Percentiles rank a stretch among this genome's conserved stretches.
These are phyloP conservation scores for Daphoenositta chrysoptera DNA, from an alignment of 2,113 vertebrate genomes.

Conservation along the genomic window DNA sequence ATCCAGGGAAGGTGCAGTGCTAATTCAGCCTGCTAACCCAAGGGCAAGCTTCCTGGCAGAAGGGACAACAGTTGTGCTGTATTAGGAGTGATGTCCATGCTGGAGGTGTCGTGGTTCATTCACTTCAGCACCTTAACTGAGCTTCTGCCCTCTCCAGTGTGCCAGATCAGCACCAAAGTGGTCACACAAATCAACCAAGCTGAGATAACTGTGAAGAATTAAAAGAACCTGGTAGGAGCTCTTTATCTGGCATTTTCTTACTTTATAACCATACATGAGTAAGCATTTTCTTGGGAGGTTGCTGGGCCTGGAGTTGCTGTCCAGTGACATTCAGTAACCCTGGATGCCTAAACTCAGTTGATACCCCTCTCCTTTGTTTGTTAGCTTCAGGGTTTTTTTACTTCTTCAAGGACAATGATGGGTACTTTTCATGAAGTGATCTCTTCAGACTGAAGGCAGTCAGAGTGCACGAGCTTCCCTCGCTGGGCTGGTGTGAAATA, in stretches of 20 bases:
- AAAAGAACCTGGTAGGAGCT: background rate
- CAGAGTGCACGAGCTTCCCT: accelerated
- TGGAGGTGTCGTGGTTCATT: background rate
- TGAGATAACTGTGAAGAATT: background rate
- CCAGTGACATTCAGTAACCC: background rate
- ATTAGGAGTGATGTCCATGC: background rate
- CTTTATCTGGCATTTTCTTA: background rate
- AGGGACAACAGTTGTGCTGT: background rate
- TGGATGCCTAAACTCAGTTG: background rate
- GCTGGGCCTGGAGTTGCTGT: background rate
- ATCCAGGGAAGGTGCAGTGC: background rate
- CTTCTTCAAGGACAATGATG: background rate
- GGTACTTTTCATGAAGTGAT: background rate
- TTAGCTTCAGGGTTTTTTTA: background rate
- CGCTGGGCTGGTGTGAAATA: background rate
- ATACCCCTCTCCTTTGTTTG: background rate
- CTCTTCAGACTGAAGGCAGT: background rate
- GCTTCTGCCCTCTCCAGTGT: background rate
- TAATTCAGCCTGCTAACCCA: background rate
- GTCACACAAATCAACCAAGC: background rate
- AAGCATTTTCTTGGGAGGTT: background rate
- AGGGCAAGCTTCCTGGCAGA: background rate
- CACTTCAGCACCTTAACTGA: background rate
- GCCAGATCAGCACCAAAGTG: background rate
- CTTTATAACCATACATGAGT: background rate